A percentile compares a stretch with the other conserved stretches of the same genome.
These are phyloP conservation scores for Micrastur ruficollis DNA, from an alignment of 2,797 vertebrate genomes.

Conservation along the genomic window DNA sequence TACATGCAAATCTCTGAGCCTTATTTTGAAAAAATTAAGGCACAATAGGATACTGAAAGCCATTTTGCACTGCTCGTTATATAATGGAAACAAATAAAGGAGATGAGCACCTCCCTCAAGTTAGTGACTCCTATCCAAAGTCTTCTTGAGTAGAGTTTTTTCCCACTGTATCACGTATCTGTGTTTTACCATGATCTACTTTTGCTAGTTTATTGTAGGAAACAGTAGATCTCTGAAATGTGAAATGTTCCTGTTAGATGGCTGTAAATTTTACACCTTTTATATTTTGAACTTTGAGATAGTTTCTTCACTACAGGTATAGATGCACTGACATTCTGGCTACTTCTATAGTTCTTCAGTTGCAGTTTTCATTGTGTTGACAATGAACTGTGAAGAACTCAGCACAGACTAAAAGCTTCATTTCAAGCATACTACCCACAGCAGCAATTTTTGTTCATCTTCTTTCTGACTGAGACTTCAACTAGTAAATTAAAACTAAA, in stretches of 20 bases:
- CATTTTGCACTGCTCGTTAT: neutral
- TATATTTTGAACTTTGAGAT: neutral
- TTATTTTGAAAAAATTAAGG: neutral
- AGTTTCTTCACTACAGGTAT: neutral
- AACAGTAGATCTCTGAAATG: neutral
- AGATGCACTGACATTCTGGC: neutral
- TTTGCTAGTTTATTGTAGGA: neutral
- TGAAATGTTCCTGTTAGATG: neutral
- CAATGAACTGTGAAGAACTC: neutral
- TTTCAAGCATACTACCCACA: neutral
- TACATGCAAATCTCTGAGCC: neutral
- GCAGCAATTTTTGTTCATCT: neutral
- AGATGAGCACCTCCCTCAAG: neutral
- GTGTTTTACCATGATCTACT: neutral
- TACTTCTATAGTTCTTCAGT: neutral
- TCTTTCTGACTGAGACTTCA: neutral
- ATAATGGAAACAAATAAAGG: conserved; percentile 8
- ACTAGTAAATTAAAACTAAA: neutral
- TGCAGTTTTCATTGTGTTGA: neutral
- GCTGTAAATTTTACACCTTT: neutral
- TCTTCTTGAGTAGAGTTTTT: neutral
- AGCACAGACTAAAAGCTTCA: neutral
- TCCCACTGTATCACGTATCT: neutral
- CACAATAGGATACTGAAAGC: neutral
- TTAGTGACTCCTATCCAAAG: neutral